Conservation (phyloP, 2,888 invertebrate genomes). For the Plemyria rubiginata region DNA sequence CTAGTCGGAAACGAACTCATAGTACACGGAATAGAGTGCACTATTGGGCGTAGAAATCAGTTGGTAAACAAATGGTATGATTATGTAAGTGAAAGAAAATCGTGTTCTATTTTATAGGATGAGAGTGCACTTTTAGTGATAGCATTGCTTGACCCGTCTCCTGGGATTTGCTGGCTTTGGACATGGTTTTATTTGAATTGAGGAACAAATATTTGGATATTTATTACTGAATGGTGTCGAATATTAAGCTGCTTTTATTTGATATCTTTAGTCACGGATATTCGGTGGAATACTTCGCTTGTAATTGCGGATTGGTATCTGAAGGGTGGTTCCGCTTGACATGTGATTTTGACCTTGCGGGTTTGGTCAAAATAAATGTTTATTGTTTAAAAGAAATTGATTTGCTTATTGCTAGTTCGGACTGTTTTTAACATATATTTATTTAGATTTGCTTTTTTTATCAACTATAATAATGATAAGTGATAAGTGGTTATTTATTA, state of each 20-base stretch:
- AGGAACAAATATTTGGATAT: slow-evolving; percentile 83
- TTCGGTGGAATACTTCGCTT: slow-evolving; percentile 47
- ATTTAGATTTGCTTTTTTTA: no score
- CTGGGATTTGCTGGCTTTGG: slow-evolving; percentile 76
- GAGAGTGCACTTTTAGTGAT: slow-evolving; percentile 41
- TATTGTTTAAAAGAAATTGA: background rate
- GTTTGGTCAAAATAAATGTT: slow-evolving; percentile 28
- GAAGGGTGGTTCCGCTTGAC: slow-evolving; percentile 30
- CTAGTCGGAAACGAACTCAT: slow-evolving; percentile 23
- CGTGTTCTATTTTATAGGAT: slow-evolving; percentile 40
- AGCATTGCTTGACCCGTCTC: slow-evolving; percentile 73
- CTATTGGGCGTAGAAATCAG: slow-evolving; percentile 24
- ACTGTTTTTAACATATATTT: no score
- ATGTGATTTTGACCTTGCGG: slow-evolving; percentile 26
- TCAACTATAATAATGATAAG: no score
- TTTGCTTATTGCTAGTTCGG: no score
- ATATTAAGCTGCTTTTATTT: slow-evolving; percentile 78
- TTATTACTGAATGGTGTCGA: slow-evolving; percentile 78
- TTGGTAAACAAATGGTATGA: slow-evolving; percentile 42
- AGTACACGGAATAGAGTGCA: slow-evolving; percentile 35
- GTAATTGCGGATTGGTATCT: slow-evolving; percentile 52
- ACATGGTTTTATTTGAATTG: slow-evolving; percentile 82
- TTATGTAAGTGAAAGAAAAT: slow-evolving; percentile 44
- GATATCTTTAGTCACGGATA: slow-evolving; percentile 70
- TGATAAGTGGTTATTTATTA: no score